Percentiles rank a stretch among this genome's conserved stretches.
Evolutionary conservation across 2,888 invertebrate species (phyloP).

Genomic region (Tipula helvola): DNA sequence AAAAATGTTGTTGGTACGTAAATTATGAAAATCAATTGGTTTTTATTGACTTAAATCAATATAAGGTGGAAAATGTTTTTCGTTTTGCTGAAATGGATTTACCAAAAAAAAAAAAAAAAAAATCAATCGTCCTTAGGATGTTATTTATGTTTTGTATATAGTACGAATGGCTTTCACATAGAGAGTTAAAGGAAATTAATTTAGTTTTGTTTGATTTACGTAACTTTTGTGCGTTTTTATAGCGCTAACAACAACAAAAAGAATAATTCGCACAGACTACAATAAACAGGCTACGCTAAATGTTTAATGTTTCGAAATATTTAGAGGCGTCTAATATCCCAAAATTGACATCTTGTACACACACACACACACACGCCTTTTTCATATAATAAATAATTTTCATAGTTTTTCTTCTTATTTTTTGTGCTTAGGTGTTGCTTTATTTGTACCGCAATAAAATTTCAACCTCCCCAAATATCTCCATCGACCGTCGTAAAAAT

Average conservation of each 20-base stretch:
- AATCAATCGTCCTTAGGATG: background rate
- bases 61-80: conserved; percentile 4
- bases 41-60: conserved; percentile 4
- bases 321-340: no score
- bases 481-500: background rate
- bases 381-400: no score
- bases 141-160: background rate
- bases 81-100: background rate
- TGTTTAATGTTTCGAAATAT: background rate
- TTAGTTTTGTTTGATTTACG: background rate
- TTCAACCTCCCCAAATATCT: background rate
- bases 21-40: background rate
- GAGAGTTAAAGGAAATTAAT: background rate
- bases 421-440: background rate
- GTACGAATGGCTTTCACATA: background rate
- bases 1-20: background rate
- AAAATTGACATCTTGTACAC: background rate
- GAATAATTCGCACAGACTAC: no score
- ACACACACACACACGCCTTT: background rate
- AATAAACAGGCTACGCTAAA: background rate
- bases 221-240: background rate
- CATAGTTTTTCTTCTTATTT: no score
- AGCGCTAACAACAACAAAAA: no score
- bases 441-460: background rate
- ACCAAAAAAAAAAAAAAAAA: background rate